Conservation (phyloP, 2,888 invertebrate species). For the Tenthredo distinguenda region DNA sequence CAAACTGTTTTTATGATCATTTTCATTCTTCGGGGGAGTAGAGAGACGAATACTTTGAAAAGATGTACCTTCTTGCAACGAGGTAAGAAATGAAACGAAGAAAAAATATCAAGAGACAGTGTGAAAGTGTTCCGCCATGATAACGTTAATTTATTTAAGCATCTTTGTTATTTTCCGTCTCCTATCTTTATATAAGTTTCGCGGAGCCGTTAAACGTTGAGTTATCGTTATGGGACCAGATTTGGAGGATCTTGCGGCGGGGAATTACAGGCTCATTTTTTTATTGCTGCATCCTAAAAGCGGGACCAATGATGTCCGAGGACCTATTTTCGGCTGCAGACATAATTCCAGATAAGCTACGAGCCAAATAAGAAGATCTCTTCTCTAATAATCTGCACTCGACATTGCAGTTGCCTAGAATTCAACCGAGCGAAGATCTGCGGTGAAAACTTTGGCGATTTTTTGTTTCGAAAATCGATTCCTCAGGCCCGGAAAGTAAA, state of each 20-base stretch:
- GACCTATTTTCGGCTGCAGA: background rate
- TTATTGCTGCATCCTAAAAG: background rate
- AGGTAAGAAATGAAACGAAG: background rate
- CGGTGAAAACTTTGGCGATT: background rate
- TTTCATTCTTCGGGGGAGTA: constrained; percentile 41
- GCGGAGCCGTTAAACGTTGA: constrained; percentile 31
- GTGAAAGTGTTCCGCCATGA: background rate
- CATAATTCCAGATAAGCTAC: background rate
- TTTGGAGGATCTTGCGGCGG: background rate
- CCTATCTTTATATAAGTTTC: background rate
- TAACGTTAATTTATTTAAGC: constrained; percentile 25
- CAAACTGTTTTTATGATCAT: constrained; percentile 32
- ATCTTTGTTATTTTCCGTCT: constrained; percentile 25
- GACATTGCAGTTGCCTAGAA: constrained; percentile 34
- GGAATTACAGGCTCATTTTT: background rate
- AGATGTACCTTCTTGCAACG: background rate
- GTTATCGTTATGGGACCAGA: constrained; percentile 47
- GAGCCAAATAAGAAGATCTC: constrained; percentile 6
- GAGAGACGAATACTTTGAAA: background rate
- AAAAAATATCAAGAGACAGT: background rate
- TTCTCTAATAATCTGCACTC: background rate
- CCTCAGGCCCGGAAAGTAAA: no score
- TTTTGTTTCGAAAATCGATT: background rate
- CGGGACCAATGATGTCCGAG: background rate
- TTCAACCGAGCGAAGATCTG: background rate